Conservation (phyloP, 2,113 vertebrate genomes). For the Chroicocephalus ridibundus region DNA sequence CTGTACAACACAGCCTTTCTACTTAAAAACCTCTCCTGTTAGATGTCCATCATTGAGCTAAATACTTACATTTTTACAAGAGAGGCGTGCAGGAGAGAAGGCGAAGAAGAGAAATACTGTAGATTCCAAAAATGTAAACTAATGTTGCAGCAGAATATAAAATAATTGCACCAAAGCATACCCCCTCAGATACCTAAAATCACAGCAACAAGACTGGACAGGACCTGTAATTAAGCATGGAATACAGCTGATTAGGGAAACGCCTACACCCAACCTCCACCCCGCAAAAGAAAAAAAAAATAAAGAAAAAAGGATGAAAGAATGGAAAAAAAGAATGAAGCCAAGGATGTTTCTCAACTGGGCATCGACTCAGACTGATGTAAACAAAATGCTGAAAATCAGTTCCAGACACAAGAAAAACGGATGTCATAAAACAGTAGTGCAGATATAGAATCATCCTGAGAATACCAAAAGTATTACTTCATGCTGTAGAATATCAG, state of each 20-base stretch:
- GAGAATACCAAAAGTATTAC: constrained; percentile 1
- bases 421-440: background rate
- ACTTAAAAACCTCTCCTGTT: constrained; percentile 65
- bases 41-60: constrained; percentile 58
- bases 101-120: constrained; percentile 71
- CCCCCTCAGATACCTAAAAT: constrained; percentile 72
- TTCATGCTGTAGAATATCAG: constrained; percentile 25
- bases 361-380: constrained; percentile 1
- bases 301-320: background rate
- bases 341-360: background rate
- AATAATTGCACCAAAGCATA: constrained; percentile 71
- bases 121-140: constrained; percentile 73
- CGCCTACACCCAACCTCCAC: constrained; percentile 56
- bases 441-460: background rate
- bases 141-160: constrained; percentile 71
- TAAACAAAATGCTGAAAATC: constrained; percentile 7
- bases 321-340: constrained; percentile 8
- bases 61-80: constrained; percentile 73
- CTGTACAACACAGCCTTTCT: constrained; percentile 50
- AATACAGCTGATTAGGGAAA: constrained; percentile 71
- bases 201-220: constrained; percentile 72
- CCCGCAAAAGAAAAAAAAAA: constrained; percentile 9
- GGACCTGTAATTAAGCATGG: constrained; percentile 71
- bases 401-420: constrained; percentile 1
- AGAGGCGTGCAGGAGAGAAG: constrained; percentile 70